Evolutionary conservation across 2,113 vertebrate genomes (phyloP).

Genomic region (Larimichthys crocea): DNA sequence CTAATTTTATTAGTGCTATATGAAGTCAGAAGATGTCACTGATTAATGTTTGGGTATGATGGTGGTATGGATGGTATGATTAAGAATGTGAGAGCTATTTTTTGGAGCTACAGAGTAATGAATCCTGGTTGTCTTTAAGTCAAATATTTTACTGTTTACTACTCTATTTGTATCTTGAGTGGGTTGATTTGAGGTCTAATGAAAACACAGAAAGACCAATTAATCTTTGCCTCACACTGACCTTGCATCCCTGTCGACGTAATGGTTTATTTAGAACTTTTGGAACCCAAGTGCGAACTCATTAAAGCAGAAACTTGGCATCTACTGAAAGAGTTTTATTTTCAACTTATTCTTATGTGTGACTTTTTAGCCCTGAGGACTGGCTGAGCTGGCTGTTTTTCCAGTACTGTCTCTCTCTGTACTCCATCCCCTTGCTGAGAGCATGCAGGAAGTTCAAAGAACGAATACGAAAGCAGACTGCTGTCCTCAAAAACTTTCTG

Average conservation of each 20-base stretch:
- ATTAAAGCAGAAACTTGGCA: conserved; percentile 44
- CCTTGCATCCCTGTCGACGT: background rate
- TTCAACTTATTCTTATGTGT: conserved; percentile 30
- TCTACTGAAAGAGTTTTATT: conserved; percentile 25
- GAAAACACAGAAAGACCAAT: background rate
- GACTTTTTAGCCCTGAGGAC: conserved; percentile 31
- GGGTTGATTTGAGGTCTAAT: background rate
- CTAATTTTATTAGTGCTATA: background rate
- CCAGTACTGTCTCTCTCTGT: conserved; percentile 27
- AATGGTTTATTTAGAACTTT: conserved; percentile 28
- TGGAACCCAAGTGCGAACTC: conserved; percentile 38
- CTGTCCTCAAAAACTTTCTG: conserved; percentile 15
- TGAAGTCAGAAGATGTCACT: background rate
- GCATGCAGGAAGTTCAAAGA: conserved; percentile 47
- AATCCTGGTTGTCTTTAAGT: background rate
- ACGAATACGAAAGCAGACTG: conserved; percentile 24
- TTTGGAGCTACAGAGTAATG: background rate
- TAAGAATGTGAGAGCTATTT: background rate
- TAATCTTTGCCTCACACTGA: conserved; percentile 24
- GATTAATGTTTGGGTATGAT: background rate
- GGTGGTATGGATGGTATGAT: background rate
- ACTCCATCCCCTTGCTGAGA: conserved; percentile 6
- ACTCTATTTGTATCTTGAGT: background rate
- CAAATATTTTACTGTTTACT: background rate
- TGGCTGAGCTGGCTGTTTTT: conserved; percentile 36